Evolutionary conservation across 2,113 vertebrate species (phyloP).

Genomic region (Ranitomeya variabilis): DNA sequence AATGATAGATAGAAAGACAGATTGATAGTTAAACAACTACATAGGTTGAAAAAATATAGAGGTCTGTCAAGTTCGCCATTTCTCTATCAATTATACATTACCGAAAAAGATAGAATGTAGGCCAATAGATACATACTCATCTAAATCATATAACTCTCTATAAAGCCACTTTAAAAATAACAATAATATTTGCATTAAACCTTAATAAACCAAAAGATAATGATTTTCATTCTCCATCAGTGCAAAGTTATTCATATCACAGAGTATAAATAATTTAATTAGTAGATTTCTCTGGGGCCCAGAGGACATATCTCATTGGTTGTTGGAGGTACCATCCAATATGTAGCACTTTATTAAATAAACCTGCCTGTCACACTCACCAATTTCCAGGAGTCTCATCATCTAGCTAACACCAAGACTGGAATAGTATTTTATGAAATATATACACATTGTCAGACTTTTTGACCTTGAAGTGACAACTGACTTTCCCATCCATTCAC

Average conservation of each 20-base stretch:
- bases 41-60: too few relatives aligned
- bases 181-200: not conserved
- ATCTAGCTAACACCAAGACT: not conserved
- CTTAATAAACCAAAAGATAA: not conserved
- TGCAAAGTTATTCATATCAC: not conserved
- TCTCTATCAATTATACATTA: too few relatives aligned
- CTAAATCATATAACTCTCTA: too few relatives aligned
- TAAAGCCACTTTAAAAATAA: not conserved
- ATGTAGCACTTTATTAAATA: not conserved
- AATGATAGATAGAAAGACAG: not conserved
- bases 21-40: not conserved
- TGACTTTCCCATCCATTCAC: not conserved
- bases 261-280: not conserved
- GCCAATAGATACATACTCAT: too few relatives aligned
- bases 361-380: not conserved
- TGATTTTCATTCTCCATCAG: not conserved
- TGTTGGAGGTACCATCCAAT: not conserved
- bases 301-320: not conserved
- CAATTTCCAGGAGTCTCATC: not conserved
- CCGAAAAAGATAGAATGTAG: too few relatives aligned
- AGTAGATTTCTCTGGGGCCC: not conserved
- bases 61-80: too few relatives aligned
- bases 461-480: constrained; percentile 35
- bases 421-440: not conserved
- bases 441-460: not conserved